A percentile compares a stretch with the other conserved stretches of the same genome.
Evolutionary conservation across 2,797 vertebrate genomes (phyloP).

Genomic region (Phataginus tetradactyla): DNA sequence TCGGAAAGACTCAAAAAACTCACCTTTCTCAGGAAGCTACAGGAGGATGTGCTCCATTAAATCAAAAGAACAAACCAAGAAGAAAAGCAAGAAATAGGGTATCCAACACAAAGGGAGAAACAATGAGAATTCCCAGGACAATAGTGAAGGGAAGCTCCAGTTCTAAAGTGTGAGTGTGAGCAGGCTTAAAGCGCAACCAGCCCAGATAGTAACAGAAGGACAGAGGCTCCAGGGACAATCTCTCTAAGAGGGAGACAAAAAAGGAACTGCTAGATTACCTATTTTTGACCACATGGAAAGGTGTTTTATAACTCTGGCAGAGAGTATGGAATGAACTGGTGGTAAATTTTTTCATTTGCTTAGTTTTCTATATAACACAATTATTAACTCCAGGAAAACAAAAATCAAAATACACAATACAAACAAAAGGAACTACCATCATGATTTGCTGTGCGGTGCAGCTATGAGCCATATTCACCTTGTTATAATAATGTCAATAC

Average conservation of each 20-base stretch:
- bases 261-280: neutral
- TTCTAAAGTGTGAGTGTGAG: neutral
- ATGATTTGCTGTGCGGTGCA: neutral
- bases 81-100: neutral
- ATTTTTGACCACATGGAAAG: neutral
- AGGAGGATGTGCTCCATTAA: neutral
- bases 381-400: neutral
- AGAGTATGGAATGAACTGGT: neutral
- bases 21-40: constrained; percentile 29
- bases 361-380: neutral
- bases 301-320: neutral
- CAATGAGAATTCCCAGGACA: neutral
- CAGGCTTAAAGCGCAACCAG: neutral
- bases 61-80: neutral
- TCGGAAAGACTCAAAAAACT: neutral
- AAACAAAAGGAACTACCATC: neutral
- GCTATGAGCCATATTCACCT: neutral
- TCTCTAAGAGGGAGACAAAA: neutral
- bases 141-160: neutral
- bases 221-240: neutral
- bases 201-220: neutral
- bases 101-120: neutral
- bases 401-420: neutral
- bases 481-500: neutral
- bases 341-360: neutral